Evolutionary conservation across 1,140 invertebrate genomes (phyloP), one percentile per base, ranked within the genome.

Genomic region (Vanessa atalanta): DNA sequence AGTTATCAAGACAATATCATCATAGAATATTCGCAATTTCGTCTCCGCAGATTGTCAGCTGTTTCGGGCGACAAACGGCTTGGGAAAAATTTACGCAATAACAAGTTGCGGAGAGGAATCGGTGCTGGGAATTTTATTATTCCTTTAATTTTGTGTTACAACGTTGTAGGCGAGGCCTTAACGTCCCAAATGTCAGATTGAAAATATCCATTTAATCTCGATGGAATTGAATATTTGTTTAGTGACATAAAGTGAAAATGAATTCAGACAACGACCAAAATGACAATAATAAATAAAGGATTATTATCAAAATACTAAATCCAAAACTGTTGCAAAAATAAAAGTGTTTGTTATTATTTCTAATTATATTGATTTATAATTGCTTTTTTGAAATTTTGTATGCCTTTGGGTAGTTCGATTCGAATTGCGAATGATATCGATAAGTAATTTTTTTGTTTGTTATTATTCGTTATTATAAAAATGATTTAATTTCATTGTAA

Each of bases 1-100:
- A 16, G 53, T 23, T 57, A 57, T 57, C 53, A 57, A 57, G 57
- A 31, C 31, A 61, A 61, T 37, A n/a, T 61, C 57, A 31, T 61
- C 57, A 37, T 57, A n/a, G 26, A 37, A 61, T 61, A 57, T 23
- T 61, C 31, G 12, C 57, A 37, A 61, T 37, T 57, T 37, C 57
- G 57, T 8, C 57, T 61, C 57, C 57, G 57, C 57, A 61, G 57
- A 57, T 57, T 61, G 57, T 61, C 57, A 61, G 57, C 57, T 57
- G 55, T 57, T 57, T 61, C 51, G 15, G 67, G 68, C 68, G 68
- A 70, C 68, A 63, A 70, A 63, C 60, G 20, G 26, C 67, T 69
- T 57, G 55, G 68, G 68, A 70, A 63, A 70, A 70, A 63, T 70
- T 61, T 55, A 70, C 68, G 57, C 68, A 70, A 70, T 70, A 70